These are phyloP conservation scores for Muntiacus reevesi DNA, from an alignment of 2,113 vertebrate species.

Conservation along the genomic window DNA sequence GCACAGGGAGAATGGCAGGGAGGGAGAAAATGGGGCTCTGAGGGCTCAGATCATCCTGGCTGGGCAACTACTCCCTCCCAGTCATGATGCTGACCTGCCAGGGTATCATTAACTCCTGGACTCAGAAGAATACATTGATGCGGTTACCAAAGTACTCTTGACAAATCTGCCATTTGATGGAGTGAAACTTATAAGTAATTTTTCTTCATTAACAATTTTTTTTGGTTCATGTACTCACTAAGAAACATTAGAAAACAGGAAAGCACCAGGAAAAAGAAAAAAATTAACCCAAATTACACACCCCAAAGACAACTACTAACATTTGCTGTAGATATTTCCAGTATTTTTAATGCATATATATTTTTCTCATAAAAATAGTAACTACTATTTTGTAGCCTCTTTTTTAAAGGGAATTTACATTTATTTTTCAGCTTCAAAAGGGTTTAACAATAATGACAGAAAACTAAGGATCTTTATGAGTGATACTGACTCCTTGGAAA, in stretches of 20 bases:
- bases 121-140: background rate
- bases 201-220: slow-evolving; percentile 26
- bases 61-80: background rate
- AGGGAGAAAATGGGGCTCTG: background rate
- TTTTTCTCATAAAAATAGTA: slow-evolving; percentile 48
- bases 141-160: background rate
- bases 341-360: slow-evolving; percentile 45
- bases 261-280: background rate
- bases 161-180: background rate
- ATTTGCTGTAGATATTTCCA: slow-evolving; percentile 47
- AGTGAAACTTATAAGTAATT: background rate
- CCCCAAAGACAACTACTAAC: slow-evolving; percentile 45
- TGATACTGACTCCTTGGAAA: background rate
- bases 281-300: slow-evolving; percentile 38
- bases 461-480: background rate
- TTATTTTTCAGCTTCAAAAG: slow-evolving; percentile 16
- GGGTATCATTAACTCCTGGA: background rate
- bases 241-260: slow-evolving; percentile 46
- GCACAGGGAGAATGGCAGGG: background rate
- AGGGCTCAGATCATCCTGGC: background rate
- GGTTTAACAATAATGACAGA: background rate
- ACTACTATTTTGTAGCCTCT: slow-evolving; percentile 31
- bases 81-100: background rate
- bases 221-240: background rate
- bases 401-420: background rate